Evolutionary conservation across 2,797 vertebrate species (phyloP), one percentile per base, ranked within the genome.

Genomic region (Halcyon chelicuti): DNA sequence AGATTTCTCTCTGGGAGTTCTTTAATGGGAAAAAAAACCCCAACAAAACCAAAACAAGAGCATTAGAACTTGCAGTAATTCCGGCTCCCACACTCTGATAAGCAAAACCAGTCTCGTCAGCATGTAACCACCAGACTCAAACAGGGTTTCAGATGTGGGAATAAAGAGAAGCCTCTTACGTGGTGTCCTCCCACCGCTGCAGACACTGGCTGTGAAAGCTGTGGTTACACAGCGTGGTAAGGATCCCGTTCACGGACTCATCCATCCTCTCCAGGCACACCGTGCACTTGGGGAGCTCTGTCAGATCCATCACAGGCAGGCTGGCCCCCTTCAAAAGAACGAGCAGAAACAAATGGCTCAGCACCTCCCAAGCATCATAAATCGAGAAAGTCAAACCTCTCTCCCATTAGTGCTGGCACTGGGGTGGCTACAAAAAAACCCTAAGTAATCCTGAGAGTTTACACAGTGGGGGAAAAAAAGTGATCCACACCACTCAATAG

Each of bases 231-330:
- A 99, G 97, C 0, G 99, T 99, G 94, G 99, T 99, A 23, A 99
- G 98, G 89, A 99, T 98, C 62, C 99, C 99, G 9, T 99, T 99
- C 33, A 99, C 99, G 0, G 99, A 99, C 97, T 99, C 99, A 2
- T 99, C 99, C 99, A 99, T 99, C 67, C 99, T 98, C 98, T 99
- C 99, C 97, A 99, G 98, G 96, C 99, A 99, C 97, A 99, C 99
- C 0, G 99, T 99, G 97, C 99, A 99, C 96, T 99, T 99, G 0
- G 99, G 99, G 55, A 99, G 98, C 98, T 99, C 99, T 0, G 99
- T 99, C 96, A 99, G 98, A 93, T 99, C 99, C 99, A 99, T 99
- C 96, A 99, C 99, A 0, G 99, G 99, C 92, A 99, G 98, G 93
- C 99, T 99, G 98, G 99, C 99, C 5, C 99, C 99, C 99, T 99